Conservation (phyloP, 35 echinoderm and acorn worm species). For the Lytechinus pictus region DNA sequence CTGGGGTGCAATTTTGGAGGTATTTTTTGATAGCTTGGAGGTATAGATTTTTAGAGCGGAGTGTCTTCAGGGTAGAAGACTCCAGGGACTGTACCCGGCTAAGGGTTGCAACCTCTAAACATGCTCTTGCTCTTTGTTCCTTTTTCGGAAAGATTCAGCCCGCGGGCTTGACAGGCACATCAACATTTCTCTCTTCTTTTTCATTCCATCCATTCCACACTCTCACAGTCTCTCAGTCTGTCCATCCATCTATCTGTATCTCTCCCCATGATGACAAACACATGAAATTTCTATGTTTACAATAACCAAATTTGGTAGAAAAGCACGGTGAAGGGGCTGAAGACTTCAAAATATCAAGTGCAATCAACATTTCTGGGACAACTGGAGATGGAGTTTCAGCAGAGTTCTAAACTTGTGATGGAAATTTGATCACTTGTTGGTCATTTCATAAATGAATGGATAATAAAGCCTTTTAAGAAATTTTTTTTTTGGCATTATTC, state of each 20-base stretch:
- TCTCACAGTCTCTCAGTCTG: background rate
- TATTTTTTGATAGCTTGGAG: background rate
- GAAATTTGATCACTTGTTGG: too few species aligned
- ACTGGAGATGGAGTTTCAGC: too few species aligned
- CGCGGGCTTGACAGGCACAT: constrained; percentile 25
- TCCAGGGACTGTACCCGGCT: background rate
- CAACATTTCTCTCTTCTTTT: constrained; percentile 33
- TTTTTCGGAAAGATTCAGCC: background rate
- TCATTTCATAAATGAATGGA: too few species aligned
- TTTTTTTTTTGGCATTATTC: too few species aligned
- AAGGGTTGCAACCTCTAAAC: constrained; percentile 9
- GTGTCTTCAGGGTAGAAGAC: background rate
- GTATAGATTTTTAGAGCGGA: background rate
- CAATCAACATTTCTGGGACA: background rate
- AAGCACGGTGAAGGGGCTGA: background rate
- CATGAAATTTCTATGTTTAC: background rate
- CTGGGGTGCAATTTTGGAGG: background rate
- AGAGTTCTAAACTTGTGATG: too few species aligned
- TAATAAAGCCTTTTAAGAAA: too few species aligned
- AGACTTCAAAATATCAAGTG: background rate
- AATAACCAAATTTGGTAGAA: background rate
- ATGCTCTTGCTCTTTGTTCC: constrained; percentile 41
- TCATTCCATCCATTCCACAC: background rate
- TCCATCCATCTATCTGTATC: background rate
- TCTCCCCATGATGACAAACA: background rate